These are phyloP conservation scores for Lordiphosa andalusiaca DNA, from an alignment of 2,888 invertebrate genomes.

Conservation along the genomic window DNA sequence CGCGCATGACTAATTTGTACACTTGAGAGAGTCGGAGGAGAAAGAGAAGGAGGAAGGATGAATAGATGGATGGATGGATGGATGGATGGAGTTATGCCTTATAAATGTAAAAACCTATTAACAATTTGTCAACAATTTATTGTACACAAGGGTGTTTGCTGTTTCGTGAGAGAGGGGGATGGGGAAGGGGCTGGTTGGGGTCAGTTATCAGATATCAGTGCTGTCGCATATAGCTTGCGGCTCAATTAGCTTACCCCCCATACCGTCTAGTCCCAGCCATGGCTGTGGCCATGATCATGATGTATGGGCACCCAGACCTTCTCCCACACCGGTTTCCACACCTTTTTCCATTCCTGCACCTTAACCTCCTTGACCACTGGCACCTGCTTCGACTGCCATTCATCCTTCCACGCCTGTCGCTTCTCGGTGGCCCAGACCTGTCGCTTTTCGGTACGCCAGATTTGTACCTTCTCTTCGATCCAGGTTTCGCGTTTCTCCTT, in stretches of 20 bases:
- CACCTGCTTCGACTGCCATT: conserved; percentile 86
- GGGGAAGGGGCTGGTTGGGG: conserved; percentile 17
- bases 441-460: conserved; percentile 83
- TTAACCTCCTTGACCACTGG: conserved; percentile 86
- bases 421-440: conserved; percentile 84
- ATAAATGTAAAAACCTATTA: conserved; percentile 23
- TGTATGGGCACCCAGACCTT: conserved; percentile 89
- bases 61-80: conserved; percentile 30
- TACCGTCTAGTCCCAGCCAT: conserved; percentile 77
- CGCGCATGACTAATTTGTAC: conserved; percentile 78
- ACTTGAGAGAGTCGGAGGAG: conserved; percentile 46
- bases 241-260: conserved; percentile 27
- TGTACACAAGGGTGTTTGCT: conserved; percentile 25
- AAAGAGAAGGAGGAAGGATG: neutral
- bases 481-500: conserved; percentile 89
- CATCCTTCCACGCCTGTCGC: conserved; percentile 87
- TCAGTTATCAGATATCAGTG: conserved; percentile 75
- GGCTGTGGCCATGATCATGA: conserved; percentile 70
- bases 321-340: conserved; percentile 91
- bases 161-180: neutral
- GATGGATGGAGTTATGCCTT: conserved; percentile 33
- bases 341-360: conserved; percentile 89
- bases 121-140: conserved; percentile 29
- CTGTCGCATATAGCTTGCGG: conserved; percentile 60
- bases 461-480: conserved; percentile 86